Evolutionary conservation across 1,140 invertebrate genomes (phyloP).

Genomic region (Camponotus floridanus): DNA sequence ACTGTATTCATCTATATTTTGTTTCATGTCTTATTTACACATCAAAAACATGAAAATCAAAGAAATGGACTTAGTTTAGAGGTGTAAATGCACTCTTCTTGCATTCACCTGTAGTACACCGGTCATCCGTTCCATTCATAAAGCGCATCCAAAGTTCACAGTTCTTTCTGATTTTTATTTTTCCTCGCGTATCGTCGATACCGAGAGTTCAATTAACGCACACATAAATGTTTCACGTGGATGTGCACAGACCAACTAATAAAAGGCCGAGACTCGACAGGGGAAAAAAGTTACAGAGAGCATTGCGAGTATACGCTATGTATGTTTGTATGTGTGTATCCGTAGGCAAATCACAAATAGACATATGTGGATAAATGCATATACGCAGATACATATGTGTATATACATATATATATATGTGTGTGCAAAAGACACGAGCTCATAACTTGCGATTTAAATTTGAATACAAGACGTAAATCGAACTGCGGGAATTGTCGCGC

Average conservation of each 20-base stretch:
- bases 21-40: neutral
- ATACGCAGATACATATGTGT: neutral
- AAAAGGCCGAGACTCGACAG: neutral
- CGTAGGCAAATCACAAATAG: neutral
- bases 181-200: slow-evolving; percentile 28
- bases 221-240: slow-evolving; percentile 48
- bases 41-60: neutral
- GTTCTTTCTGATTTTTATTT: slow-evolving; percentile 54
- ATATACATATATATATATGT: neutral
- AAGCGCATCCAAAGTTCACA: slow-evolving; percentile 5
- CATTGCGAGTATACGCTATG: neutral
- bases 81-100: neutral
- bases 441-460: slow-evolving; percentile 49
- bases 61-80: neutral
- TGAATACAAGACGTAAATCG: slow-evolving; percentile 42
- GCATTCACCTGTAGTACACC: no score
- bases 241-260: slow-evolving; percentile 15
- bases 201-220: slow-evolving; percentile 58
- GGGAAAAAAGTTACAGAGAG: slow-evolving; percentile 38
- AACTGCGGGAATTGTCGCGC: slow-evolving; percentile 14
- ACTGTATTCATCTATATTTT: neutral
- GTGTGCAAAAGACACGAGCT: neutral
- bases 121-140: neutral
- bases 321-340: neutral
- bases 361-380: no score